These are phyloP conservation scores for Crotalus viridis DNA, from an alignment of 2,113 vertebrate genomes.

Conservation along the genomic window DNA sequence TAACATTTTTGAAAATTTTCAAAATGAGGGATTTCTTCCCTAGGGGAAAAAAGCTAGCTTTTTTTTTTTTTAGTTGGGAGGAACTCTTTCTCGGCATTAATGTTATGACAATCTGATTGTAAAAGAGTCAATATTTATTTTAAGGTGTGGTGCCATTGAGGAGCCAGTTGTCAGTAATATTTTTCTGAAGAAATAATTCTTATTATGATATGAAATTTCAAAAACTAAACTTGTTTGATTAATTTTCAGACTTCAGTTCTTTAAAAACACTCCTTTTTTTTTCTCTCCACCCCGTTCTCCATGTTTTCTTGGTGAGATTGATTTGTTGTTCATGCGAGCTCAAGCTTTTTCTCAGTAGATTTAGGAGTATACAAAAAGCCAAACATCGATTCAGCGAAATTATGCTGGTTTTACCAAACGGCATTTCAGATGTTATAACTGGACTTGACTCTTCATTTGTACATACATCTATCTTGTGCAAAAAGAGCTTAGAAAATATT, in stretches of 20 bases:
- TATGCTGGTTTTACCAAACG: background rate
- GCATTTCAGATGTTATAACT: background rate
- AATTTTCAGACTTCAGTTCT: conserved; percentile 56
- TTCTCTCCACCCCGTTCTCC: conserved; percentile 24
- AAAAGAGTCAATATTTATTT: conserved; percentile 42
- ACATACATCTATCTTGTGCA: background rate
- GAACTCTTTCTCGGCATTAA: background rate
- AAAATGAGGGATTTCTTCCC: background rate
- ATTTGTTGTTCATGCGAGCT: background rate
- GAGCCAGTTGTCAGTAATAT: conserved; percentile 55
- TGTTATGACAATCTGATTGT: conserved; percentile 22
- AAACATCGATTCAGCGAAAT: background rate
- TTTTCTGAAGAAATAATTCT: conserved; percentile 50
- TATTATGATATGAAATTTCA: conserved; percentile 60
- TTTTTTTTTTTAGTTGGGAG: background rate
- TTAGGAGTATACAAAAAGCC: background rate
- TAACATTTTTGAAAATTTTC: background rate
- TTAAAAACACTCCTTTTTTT: conserved; percentile 46
- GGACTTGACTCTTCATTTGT: background rate
- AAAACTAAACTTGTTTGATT: conserved; percentile 59
- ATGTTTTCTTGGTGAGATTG: conserved; percentile 3
- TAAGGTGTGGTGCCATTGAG: conserved; percentile 2
- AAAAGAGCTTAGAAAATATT: background rate
- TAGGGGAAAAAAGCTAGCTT: too few species aligned
- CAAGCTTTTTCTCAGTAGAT: accelerated